These are phyloP conservation scores for Calliopum simillimum DNA, from an alignment of 2,888 invertebrate species.

Conservation along the genomic window DNA sequence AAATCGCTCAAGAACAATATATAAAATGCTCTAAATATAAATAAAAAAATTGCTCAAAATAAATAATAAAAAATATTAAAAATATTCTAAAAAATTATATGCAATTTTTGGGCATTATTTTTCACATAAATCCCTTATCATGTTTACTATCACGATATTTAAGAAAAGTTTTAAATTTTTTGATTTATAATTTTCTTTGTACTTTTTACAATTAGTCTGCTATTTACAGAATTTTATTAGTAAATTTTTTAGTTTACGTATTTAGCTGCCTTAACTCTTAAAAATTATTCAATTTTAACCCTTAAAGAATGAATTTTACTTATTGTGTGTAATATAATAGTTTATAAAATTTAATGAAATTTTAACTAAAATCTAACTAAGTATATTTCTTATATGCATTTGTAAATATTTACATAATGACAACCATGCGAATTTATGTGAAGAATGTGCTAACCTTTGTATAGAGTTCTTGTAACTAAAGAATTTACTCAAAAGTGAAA, in stretches of 20 bases:
- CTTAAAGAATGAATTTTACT: no score
- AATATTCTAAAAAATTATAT: slow-evolving; percentile 25
- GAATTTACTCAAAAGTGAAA: no score
- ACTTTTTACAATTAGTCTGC: slow-evolving; percentile 27
- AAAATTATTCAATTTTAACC: no score
- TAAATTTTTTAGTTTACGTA: slow-evolving; percentile 14
- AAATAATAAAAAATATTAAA: slow-evolving; percentile 43
- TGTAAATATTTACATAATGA: background rate
- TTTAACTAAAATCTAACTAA: background rate
- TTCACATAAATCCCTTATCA: no score
- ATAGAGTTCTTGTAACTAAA: no score
- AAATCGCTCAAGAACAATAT: no score
- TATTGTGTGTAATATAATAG: no score
- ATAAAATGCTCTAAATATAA: no score
- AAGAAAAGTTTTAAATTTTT: slow-evolving; percentile 23
- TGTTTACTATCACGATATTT: background rate
- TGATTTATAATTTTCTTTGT: slow-evolving; percentile 32
- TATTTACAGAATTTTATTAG: slow-evolving; percentile 28
- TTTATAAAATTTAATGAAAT: background rate
- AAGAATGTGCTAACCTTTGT: background rate
- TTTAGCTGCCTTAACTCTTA: background rate
- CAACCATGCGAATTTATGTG: background rate
- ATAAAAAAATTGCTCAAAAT: no score
- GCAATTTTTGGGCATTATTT: no score
- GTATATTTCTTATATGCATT: background rate